phyloP scores from a whole-genome alignment of 1,140 invertebrate genomes.

The Aplysia californica region DNA sequence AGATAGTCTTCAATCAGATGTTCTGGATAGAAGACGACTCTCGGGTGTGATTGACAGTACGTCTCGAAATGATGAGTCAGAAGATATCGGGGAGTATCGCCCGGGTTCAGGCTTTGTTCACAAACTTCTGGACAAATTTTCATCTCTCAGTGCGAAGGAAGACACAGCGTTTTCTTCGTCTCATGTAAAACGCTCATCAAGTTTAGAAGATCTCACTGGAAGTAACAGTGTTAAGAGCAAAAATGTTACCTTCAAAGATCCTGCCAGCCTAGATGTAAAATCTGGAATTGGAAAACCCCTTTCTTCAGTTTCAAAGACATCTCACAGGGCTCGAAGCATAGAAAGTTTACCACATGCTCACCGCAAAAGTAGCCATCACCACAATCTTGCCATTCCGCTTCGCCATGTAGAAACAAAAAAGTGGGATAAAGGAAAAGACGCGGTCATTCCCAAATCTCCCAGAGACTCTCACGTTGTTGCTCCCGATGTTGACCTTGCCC shows the following conservation, averaged over 20 bases:
- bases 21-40: neutral
- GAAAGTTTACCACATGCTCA: slow-evolving; percentile 5
- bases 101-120: slow-evolving; percentile 63
- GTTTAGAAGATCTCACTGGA: slow-evolving; percentile 54
- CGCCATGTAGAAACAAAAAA: slow-evolving; percentile 30
- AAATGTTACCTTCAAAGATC: neutral
- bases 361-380: neutral
- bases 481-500: slow-evolving; percentile 50
- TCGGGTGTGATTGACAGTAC: neutral
- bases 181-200: slow-evolving; percentile 48
- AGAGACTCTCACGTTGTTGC: slow-evolving; percentile 33
- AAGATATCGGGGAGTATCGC: slow-evolving; percentile 53
- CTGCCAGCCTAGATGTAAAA: slow-evolving; percentile 1
- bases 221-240: neutral
- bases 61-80: slow-evolving; percentile 32
- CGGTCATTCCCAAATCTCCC: slow-evolving; percentile 8
- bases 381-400: slow-evolving; percentile 6
- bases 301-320: no score
- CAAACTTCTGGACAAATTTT: slow-evolving; percentile 58
- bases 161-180: slow-evolving; percentile 15
- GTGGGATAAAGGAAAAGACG: slow-evolving; percentile 11
- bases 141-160: slow-evolving; percentile 43
- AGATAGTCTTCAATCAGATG: no score
- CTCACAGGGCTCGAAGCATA: slow-evolving; percentile 17
- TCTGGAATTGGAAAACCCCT: no score